Evolutionary conservation across 2,797 vertebrate species (phyloP), one percentile per base, ranked within the genome.

Genomic region (Gymnodraco acuticeps): DNA sequence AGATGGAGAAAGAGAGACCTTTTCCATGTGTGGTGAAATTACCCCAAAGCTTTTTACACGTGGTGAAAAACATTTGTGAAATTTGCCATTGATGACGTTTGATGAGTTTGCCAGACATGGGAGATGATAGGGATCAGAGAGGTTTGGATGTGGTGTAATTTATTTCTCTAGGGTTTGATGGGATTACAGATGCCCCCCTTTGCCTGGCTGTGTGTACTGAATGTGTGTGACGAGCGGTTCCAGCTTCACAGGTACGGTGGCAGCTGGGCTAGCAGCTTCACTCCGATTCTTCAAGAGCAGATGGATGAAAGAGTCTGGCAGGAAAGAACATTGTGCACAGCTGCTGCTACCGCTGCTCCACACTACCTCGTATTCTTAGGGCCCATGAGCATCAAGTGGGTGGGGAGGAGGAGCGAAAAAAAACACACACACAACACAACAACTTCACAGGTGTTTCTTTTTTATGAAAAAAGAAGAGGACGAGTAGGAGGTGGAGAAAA

Each of bases 401-500:
- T 86, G 55, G 31, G 55, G 31, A 56, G 60, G 9, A 56, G 60
- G 11, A 20, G 11, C 20, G 4, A n/a, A 10, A 38, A 59, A 52
- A 56, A 42, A 33, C 80, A 88, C 81, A 87, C 51, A 84, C 66
- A 82, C 64, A 76, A 72, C 77, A 91, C 87, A 93, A 94, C 88
- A 93, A 91, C 90, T 92, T 94, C 91, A 92, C 88, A 92, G 86
- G 80, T 88, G 89, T 89, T 90, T 89, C 75, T 77, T 73, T 77
- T 85, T 86, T 75, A 80, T 69, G 81, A 80, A 85, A 83, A 86
- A 89, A 87, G 54, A 76, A 75, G 71, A 73, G 82, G 87, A 88
- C 67, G 75, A 87, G 82, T 45, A 70, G 73, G 79, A 76, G 73
- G 77, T 77, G 67, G 69, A 53, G 72, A 10, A 51, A 64, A 64